Percentiles rank a stretch among this genome's conserved stretches.
Evolutionary conservation across 2,797 vertebrate genomes (phyloP).

Genomic region (Halcyon leucocephala): DNA sequence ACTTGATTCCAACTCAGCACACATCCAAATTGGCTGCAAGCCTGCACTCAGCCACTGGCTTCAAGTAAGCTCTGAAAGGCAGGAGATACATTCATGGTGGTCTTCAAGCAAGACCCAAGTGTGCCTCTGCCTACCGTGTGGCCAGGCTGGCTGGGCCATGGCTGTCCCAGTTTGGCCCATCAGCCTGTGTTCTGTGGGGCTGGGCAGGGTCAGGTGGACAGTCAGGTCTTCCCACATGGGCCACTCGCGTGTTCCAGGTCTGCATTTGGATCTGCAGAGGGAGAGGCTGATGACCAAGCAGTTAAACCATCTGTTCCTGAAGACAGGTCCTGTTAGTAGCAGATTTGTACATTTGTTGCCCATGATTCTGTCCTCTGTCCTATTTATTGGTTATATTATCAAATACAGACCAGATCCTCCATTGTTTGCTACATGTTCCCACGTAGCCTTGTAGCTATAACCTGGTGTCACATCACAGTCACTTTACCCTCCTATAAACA

Average conservation of each 20-base stretch:
- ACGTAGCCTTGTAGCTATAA: neutral
- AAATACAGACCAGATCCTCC: neutral
- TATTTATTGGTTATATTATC: neutral
- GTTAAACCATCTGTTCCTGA: neutral
- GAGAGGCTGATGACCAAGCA: neutral
- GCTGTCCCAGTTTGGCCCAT: fast-evolving
- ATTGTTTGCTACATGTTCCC: neutral
- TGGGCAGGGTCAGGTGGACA: neutral
- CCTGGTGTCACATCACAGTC: neutral
- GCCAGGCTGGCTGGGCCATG: neutral
- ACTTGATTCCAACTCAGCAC: neutral
- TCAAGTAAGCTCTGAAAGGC: neutral
- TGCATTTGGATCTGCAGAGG: neutral
- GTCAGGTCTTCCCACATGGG: neutral
- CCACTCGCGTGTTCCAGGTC: neutral
- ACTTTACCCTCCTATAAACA: neutral
- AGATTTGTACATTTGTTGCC: neutral
- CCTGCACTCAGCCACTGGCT: neutral
- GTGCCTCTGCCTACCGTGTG: fast-evolving
- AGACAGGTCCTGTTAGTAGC: neutral
- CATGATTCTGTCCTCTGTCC: neutral
- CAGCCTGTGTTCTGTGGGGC: neutral
- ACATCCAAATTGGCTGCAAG: neutral
- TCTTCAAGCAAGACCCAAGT: neutral
- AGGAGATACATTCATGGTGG: neutral